phyloP scores from a whole-genome alignment of 2,797 vertebrate genomes.

The Lerista edwardsae region DNA sequence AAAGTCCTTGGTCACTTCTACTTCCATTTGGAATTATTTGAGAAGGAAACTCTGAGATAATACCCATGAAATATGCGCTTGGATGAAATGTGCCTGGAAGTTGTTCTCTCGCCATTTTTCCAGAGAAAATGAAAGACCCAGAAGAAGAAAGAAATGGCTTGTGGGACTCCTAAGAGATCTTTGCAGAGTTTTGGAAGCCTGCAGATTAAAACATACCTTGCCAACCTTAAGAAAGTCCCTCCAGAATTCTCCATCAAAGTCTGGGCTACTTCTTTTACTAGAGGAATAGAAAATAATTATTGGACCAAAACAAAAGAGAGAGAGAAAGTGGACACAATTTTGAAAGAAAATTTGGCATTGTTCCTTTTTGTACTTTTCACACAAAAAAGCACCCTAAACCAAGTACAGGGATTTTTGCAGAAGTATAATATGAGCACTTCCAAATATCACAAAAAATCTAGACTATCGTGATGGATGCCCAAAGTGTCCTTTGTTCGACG shows the following conservation, averaged over 20 bases:
- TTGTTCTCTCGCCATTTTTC: constrained; percentile 9
- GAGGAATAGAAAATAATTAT: background rate
- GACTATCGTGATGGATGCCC: background rate
- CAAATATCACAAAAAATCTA: background rate
- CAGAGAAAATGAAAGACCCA: background rate
- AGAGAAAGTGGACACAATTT: background rate
- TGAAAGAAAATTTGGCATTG: background rate
- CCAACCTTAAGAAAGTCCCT: background rate
- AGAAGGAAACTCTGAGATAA: background rate
- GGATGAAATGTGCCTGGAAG: constrained; percentile 14
- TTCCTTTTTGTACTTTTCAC: background rate
- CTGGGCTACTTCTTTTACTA: constrained; percentile 10
- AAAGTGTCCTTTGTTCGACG: background rate
- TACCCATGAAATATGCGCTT: background rate
- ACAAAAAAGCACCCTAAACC: background rate
- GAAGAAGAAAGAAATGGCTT: background rate
- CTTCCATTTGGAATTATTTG: background rate
- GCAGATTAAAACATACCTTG: background rate
- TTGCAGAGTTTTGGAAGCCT: background rate
- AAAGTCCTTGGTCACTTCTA: constrained; percentile 11
- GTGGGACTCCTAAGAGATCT: background rate
- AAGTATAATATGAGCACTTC: background rate
- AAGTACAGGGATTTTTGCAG: background rate
- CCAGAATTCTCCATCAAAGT: background rate
- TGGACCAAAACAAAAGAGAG: too few species aligned